These are phyloP conservation scores for Gasterosteus nipponicus DNA, from an alignment of 2,113 vertebrate species.

Conservation along the genomic window DNA sequence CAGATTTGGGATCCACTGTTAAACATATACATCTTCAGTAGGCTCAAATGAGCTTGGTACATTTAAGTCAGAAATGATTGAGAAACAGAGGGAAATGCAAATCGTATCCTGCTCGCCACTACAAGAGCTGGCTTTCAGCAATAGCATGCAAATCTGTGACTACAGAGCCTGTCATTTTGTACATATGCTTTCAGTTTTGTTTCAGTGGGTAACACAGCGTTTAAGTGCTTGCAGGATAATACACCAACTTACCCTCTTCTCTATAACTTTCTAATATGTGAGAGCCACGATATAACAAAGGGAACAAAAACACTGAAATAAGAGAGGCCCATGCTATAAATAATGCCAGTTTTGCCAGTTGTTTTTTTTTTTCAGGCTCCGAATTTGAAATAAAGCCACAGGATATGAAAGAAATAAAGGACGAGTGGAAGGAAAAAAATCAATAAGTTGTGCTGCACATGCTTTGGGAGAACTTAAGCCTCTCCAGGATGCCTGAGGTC, in stretches of 20 bases:
- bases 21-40: not conserved
- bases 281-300: constrained; percentile 25
- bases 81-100: not conserved
- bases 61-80: not conserved
- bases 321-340: constrained; percentile 42
- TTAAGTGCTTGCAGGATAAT: constrained; percentile 10
- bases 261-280: not conserved
- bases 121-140: constrained; percentile 10
- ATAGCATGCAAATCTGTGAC: not conserved
- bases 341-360: constrained; percentile 21
- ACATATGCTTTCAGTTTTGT: constrained; percentile 9
- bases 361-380: constrained; percentile 45
- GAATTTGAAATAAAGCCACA: constrained; percentile 61
- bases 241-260: not conserved
- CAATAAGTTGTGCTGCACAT: constrained; percentile 52
- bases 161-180: constrained; percentile 1
- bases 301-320: constrained; percentile 21
- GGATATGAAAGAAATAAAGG: constrained; percentile 55
- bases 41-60: not conserved
- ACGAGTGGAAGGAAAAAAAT: constrained; percentile 31
- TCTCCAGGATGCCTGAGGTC: constrained; percentile 46
- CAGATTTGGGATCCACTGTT: not conserved
- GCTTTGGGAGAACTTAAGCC: constrained; percentile 46
- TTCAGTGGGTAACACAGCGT: not conserved
- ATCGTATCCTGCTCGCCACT: constrained; percentile 3